Conservation (phyloP, 35 echinoderm and acorn worm genomes). For the Apostichopus californicus region DNA sequence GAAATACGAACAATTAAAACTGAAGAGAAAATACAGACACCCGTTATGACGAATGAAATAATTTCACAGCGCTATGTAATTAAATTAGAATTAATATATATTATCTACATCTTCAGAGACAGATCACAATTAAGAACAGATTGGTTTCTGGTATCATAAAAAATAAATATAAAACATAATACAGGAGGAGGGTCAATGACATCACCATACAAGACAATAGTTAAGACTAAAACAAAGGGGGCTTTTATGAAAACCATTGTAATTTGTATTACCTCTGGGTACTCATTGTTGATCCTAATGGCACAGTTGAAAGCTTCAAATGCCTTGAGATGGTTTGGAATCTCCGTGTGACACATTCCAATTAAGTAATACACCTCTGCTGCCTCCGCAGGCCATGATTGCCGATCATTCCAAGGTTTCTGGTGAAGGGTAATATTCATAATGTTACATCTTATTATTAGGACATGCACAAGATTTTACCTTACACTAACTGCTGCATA, state of each 20-base stretch:
- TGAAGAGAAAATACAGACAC: no score
- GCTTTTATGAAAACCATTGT: neutral
- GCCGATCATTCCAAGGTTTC: constrained; percentile 96
- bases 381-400: constrained; percentile 80
- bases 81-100: no score
- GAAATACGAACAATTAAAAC: no score
- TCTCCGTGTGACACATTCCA: constrained; percentile 97
- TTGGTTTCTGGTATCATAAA: no score
- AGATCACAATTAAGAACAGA: no score
- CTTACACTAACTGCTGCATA: no score
- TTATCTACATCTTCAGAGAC: no score
- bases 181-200: no score
- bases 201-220: neutral
- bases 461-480: no score
- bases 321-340: constrained; percentile 87
- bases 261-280: constrained; percentile 78
- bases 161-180: no score
- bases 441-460: neutral
- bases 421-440: constrained; percentile 1
- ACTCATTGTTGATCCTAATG: constrained; percentile 89
- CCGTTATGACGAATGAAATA: no score
- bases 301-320: constrained; percentile 98
- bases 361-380: constrained; percentile 97
- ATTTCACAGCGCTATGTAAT: no score
- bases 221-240: neutral